Evolutionary conservation across 1,140 invertebrate genomes (phyloP).

Genomic region (Oryzaephilus surinamensis): DNA sequence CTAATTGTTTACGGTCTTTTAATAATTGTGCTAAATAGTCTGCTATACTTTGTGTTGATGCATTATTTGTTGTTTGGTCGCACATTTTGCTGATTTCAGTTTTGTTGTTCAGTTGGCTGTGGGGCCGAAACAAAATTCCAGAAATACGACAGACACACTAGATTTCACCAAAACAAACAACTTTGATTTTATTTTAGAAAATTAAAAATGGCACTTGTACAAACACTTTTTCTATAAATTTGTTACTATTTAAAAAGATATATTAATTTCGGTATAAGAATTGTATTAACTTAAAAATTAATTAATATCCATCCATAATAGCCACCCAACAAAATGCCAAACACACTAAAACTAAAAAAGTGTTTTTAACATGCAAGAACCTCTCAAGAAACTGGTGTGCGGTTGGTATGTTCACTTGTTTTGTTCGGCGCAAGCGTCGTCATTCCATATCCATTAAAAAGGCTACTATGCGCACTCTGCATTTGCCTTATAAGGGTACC

Average conservation of each 20-base stretch:
- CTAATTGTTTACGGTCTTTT: conserved; percentile 99
- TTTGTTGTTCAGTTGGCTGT: neutral
- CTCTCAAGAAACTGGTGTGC: conserved; percentile 3
- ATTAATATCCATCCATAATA: neutral
- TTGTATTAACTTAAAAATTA: too few relatives aligned
- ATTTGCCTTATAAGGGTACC: conserved; percentile 18
- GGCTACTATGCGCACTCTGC: conserved; percentile 13
- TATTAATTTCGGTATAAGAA: neutral
- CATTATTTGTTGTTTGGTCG: conserved; percentile 44
- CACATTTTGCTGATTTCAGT: conserved; percentile 37
- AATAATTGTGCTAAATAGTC: conserved; percentile 99
- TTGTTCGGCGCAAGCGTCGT: neutral
- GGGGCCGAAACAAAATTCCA: neutral
- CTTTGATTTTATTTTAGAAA: too few relatives aligned
- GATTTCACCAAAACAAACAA: too few relatives aligned
- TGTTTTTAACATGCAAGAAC: neutral
- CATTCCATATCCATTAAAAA: neutral
- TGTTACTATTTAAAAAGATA: neutral
- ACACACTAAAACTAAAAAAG: conserved; percentile 5
- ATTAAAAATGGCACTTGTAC: neutral
- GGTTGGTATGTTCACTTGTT: too few relatives aligned
- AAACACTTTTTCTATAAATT: neutral
- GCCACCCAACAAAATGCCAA: conserved; percentile 1
- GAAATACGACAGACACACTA: too few relatives aligned
- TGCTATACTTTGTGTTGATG: conserved; percentile 89